Percentiles rank a stretch among this genome's conserved stretches.
These are phyloP conservation scores for Drosophila insularis DNA, from an alignment of 1,140 invertebrate genomes.

Conservation along the genomic window DNA sequence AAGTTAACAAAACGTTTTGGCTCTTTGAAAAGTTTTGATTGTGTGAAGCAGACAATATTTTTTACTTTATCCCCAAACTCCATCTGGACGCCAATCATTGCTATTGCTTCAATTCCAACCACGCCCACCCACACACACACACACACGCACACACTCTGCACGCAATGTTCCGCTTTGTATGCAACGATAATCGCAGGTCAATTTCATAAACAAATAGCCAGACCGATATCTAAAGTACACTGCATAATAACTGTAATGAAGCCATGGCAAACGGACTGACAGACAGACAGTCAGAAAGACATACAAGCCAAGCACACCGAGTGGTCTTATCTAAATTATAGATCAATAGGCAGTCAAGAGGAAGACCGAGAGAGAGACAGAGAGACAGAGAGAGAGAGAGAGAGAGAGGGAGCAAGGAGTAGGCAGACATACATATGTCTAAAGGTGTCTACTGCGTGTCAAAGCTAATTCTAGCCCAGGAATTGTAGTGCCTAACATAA, in stretches of 20 bases:
- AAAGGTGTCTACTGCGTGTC: constrained; percentile 57
- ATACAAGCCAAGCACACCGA: neutral
- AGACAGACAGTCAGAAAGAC: constrained; percentile 12
- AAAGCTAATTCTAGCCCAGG: constrained; percentile 61
- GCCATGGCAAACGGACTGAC: constrained; percentile 45
- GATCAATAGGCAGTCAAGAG: constrained; percentile 54
- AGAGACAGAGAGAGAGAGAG: no score
- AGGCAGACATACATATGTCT: constrained; percentile 22
- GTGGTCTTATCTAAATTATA: constrained; percentile 71
- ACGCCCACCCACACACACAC: constrained; percentile 18
- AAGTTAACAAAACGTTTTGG: constrained; percentile 70
- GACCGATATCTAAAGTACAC: constrained; percentile 55
- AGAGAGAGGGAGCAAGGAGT: neutral
- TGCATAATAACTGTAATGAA: constrained; percentile 54
- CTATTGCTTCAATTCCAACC: constrained; percentile 1
- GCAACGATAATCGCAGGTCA: constrained; percentile 72
- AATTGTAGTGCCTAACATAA: constrained; percentile 52
- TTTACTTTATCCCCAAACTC: neutral
- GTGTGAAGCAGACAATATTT: constrained; percentile 18
- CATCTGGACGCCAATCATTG: neutral
- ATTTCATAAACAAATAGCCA: constrained; percentile 78
- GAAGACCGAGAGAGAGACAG: no score
- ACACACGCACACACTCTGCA: constrained; percentile 31
- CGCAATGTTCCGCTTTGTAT: constrained; percentile 47
- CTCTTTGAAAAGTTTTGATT: constrained; percentile 58